These are phyloP conservation scores for Macquaria australasica DNA, from an alignment of 2,113 vertebrate genomes.

Conservation along the genomic window DNA sequence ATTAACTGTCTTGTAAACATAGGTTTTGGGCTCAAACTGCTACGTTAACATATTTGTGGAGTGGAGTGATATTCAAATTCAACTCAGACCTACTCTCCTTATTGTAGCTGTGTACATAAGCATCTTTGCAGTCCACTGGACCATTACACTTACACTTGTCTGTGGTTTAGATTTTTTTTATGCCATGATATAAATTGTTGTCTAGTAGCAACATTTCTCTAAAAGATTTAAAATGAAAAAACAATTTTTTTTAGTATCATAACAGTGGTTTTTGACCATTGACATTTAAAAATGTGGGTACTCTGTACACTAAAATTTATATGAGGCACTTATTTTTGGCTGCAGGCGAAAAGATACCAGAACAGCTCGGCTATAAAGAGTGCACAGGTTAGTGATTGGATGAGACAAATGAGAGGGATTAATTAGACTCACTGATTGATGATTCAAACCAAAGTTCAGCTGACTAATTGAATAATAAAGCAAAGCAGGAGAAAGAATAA, in stretches of 20 bases:
- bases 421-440: conserved; percentile 40
- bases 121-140: neutral
- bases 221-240: neutral
- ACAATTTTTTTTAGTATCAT: no score
- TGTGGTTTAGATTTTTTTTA: no score
- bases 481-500: conserved; percentile 17
- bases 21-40: no score
- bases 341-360: neutral
- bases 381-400: conserved; percentile 31
- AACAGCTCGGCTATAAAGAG: neutral
- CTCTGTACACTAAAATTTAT: neutral
- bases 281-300: neutral
- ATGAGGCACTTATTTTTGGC: neutral
- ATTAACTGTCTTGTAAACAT: neutral
- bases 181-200: neutral
- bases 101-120: neutral
- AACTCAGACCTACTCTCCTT: neutral
- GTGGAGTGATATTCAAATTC: neutral
- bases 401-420: conserved; percentile 38
- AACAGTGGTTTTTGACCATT: neutral
- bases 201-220: neutral
- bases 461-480: conserved; percentile 51
- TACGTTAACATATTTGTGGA: neutral
- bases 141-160: neutral
- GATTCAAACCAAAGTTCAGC: conserved; percentile 34